These are phyloP conservation scores for Drosophila leonis DNA, from an alignment of 2,888 invertebrate genomes.

Conservation along the genomic window DNA sequence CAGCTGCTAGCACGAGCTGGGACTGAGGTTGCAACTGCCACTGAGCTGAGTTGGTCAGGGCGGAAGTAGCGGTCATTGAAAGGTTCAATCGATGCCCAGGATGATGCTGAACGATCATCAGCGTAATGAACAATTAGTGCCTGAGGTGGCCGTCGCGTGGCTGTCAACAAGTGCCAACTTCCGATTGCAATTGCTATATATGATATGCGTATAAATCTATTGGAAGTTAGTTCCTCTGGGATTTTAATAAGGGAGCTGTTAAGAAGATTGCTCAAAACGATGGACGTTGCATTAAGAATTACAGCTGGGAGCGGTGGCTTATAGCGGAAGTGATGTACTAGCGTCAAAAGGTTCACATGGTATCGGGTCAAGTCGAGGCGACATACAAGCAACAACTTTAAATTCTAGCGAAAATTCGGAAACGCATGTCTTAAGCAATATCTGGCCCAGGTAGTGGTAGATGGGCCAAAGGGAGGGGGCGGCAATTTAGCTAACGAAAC, in stretches of 20 bases:
- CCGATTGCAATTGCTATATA: constrained; percentile 49
- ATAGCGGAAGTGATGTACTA: constrained; percentile 60
- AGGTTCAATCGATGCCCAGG: constrained; percentile 32
- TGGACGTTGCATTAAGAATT: constrained; percentile 45
- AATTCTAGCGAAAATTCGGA: constrained; percentile 70
- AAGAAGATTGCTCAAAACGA: constrained; percentile 63
- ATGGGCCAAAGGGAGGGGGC: constrained; percentile 13
- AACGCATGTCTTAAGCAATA: constrained; percentile 55
- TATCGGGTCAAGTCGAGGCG: constrained; percentile 38
- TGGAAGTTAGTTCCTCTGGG: constrained; percentile 57
- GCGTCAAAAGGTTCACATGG: constrained; percentile 53
- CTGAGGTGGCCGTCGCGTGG: constrained; percentile 51
- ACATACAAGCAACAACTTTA: constrained; percentile 18
- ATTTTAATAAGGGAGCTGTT: constrained; percentile 57
- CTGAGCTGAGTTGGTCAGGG: not conserved
- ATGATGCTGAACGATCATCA: constrained; percentile 22
- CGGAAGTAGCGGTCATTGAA: constrained; percentile 61
- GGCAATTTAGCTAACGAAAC: constrained; percentile 52
- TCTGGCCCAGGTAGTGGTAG: constrained; percentile 9
- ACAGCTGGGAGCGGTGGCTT: constrained; percentile 33
- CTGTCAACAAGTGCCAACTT: constrained; percentile 40
- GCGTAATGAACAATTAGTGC: constrained; percentile 51
- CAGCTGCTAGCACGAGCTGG: constrained; percentile 43
- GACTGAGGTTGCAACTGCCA: not conserved
- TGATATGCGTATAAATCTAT: constrained; percentile 25